Percentiles rank a stretch among this genome's conserved stretches.
Evolutionary conservation across 2,888 invertebrate species (phyloP).

Genomic region (Meghimatium bilineatum): DNA sequence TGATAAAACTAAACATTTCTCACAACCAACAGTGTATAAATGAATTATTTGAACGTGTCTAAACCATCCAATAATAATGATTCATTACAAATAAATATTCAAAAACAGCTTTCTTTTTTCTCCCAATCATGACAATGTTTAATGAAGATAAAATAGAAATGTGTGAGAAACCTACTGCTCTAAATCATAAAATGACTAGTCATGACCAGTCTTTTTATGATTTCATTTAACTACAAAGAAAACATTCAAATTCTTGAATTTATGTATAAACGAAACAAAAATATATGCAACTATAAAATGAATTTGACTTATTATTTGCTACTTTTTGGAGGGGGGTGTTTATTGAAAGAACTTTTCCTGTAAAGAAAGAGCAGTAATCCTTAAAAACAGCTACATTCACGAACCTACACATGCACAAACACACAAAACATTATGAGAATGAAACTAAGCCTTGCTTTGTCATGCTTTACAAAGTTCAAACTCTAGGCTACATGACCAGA

Average conservation of each 20-base stretch:
- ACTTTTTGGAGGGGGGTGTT: background rate
- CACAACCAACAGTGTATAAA: conserved; percentile 8
- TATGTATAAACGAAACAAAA: too few relatives aligned
- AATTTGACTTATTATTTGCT: background rate
- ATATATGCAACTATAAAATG: background rate
- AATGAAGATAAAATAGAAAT: background rate
- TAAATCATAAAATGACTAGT: background rate
- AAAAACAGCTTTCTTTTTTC: conserved; percentile 8
- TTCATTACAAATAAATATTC: background rate
- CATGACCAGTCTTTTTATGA: too few relatives aligned
- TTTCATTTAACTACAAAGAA: too few relatives aligned
- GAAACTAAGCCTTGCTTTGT: conserved; percentile 19
- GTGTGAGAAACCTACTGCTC: background rate
- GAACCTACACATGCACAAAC: conserved; percentile 28
- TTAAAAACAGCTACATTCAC: background rate
- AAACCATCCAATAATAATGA: background rate
- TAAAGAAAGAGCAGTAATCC: background rate
- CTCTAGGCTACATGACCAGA: conserved; percentile 17
- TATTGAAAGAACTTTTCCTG: background rate
- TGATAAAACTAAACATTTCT: background rate
- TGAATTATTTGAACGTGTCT: background rate
- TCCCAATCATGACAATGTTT: background rate
- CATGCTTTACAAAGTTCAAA: conserved; percentile 27
- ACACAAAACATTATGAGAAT: conserved; percentile 12
- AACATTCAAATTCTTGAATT: too few relatives aligned